Evolutionary conservation across 1,140 invertebrate genomes (phyloP), one percentile per base, ranked within the genome.

Genomic region (Ceratosolen fusciceps): DNA sequence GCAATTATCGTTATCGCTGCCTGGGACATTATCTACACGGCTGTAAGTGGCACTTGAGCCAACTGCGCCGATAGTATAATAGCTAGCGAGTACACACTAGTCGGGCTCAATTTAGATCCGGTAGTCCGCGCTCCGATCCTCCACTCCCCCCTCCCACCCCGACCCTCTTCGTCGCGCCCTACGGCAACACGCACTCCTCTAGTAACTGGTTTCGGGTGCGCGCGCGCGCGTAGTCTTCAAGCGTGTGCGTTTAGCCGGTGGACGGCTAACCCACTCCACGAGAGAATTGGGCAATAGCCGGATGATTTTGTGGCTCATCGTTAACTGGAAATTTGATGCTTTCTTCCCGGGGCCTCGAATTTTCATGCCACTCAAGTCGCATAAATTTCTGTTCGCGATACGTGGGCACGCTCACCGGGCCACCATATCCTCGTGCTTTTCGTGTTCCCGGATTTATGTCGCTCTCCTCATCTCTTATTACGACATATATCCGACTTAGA

Each of bases 11-110:
- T 62, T 78, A 71, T 78, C 76, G 52, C 65, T 21, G 52, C n/a
- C 76, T 34, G 49, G 10, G 70, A 43, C 58, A 67, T 79, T 73
- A 67, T 73, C 70, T 56, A 62, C 70, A 54, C 58, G 43, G 65
- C 29, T 39, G 39, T 67, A 79, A 79, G 70, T 79, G 56, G n/a
- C 71, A 73, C 77, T 79, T 74, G 77, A 78, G 39, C 43, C 70
- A 78, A 78, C 67, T 78, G 34, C 68, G 39, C 39, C 77, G 77
- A 78, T 78, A 72, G n/a, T 31, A 72, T 78, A 78, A 78, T 78
- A 56, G 54, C 75, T 39, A 39, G 24, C n/a, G 68, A 78, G n/a
- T n/a, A 65, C 58, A 24, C n/a, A 37, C 58, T 39, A 77, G 62
- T 65, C 71, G 71, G 31, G 77, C 60, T 79, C 43, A 79, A 79